Evolutionary conservation across 2,113 vertebrate genomes (phyloP).

Genomic region (Catagonus wagneri): DNA sequence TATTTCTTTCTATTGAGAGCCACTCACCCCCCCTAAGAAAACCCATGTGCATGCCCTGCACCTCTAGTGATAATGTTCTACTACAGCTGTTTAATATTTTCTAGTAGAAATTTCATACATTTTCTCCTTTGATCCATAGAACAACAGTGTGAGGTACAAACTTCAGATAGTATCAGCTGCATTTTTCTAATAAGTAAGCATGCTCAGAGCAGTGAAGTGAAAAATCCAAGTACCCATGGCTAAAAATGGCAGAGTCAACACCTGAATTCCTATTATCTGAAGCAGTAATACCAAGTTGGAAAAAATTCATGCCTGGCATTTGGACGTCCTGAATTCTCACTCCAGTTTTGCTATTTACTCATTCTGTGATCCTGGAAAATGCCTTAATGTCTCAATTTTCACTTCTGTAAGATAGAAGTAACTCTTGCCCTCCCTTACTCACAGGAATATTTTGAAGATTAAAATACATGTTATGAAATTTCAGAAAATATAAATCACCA

Average conservation of each 20-base stretch:
- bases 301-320: neutral
- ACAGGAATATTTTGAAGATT: slow-evolving; percentile 45
- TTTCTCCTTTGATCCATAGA: neutral
- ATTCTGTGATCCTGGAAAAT: neutral
- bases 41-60: accelerated
- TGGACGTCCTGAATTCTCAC: neutral
- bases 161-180: neutral
- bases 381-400: neutral
- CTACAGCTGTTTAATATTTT: neutral
- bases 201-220: neutral
- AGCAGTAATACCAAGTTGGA: neutral
- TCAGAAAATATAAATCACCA: slow-evolving; percentile 1
- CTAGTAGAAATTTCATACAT: neutral
- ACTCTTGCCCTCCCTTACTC: neutral
- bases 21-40: neutral
- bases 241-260: neutral
- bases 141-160: neutral
- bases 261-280: slow-evolving; percentile 5
- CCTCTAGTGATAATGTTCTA: neutral
- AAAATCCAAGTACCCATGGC: neutral
- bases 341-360: neutral
- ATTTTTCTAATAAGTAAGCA: neutral
- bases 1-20: neutral
- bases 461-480: slow-evolving; percentile 49
- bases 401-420: slow-evolving; percentile 31